A percentile compares a stretch with the other conserved stretches of the same genome.
phyloP scores from a whole-genome alignment of 1,140 invertebrate species.

The Drosophila carrolli region DNA sequence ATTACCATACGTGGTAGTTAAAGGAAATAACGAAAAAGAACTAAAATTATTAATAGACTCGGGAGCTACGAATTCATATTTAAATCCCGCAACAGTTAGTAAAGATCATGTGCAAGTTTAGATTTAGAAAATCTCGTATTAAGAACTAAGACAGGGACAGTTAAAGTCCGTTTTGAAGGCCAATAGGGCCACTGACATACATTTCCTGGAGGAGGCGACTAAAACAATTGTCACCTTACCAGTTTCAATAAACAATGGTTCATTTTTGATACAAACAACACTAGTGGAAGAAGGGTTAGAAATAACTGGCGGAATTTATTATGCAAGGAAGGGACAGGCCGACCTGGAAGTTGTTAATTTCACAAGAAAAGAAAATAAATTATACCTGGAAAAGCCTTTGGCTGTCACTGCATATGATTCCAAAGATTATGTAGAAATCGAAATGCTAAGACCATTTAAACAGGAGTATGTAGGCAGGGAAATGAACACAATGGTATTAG shows the following conservation, averaged over 20 bases:
- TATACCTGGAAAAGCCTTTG: conserved; percentile 3
- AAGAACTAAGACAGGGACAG: conserved; percentile 7
- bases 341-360: conserved; percentile 5
- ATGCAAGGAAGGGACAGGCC: not conserved
- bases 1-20: conserved; percentile 6
- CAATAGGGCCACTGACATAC: conserved; percentile 3
- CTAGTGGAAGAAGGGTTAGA: conserved; percentile 3
- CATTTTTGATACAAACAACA: conserved; percentile 3
- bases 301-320: conserved; percentile 5
- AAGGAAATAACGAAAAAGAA: not conserved
- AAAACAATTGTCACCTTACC: not conserved
- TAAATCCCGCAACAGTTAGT: not conserved
- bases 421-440: not conserved
- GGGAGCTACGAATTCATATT: conserved; percentile 2
- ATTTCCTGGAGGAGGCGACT: not conserved
- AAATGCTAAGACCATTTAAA: too few species aligned
- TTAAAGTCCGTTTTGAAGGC: not conserved
- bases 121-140: conserved; percentile 12
- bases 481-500: too few species aligned
- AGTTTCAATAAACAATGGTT: conserved; percentile 7
- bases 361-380: conserved; percentile 1
- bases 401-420: conserved; percentile 4
- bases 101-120: conserved; percentile 4
- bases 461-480: too few species aligned
- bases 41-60: conserved; percentile 3